phyloP scores from a whole-genome alignment of 1,140 invertebrate genomes.

The Palaemon carinicauda region DNA sequence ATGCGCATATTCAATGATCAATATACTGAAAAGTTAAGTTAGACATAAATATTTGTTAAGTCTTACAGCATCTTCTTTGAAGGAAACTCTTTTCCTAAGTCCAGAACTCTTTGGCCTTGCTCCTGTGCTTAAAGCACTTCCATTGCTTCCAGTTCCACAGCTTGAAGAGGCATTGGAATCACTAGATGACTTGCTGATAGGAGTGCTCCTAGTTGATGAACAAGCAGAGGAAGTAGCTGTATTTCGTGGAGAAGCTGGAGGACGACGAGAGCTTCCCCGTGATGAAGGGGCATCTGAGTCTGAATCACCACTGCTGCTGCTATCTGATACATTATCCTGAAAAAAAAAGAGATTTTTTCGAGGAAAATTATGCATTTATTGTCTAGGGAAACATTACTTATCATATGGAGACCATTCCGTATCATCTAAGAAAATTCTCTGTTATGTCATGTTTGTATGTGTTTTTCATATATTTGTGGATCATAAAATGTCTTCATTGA shows the following conservation, averaged over 20 bases:
- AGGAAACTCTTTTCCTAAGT: conserved; percentile 58
- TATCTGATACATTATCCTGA: conserved; percentile 20
- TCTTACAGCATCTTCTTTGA: conserved; percentile 58
- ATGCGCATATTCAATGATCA: too few species aligned
- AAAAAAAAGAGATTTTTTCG: not conserved
- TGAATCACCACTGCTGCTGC: conserved; percentile 30
- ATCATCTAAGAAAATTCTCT: too few species aligned
- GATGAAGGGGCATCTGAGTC: conserved; percentile 23
- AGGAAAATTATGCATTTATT: not conserved
- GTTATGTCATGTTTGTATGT: too few species aligned
- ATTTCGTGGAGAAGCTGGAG: conserved; percentile 53
- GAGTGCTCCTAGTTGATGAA: conserved; percentile 42
- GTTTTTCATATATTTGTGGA: too few species aligned
- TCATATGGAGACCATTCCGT: too few species aligned
- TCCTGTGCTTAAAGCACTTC: conserved; percentile 44
- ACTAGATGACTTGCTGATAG: conserved; percentile 58
- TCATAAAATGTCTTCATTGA: too few species aligned
- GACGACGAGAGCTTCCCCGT: conserved; percentile 38
- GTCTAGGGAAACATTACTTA: too few species aligned
- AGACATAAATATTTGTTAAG: not conserved
- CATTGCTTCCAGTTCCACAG: conserved; percentile 15
- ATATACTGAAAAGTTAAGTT: not conserved
- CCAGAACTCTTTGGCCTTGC: conserved; percentile 56
- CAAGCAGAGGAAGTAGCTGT: conserved; percentile 41
- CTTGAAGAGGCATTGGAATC: conserved; percentile 53